A percentile compares a stretch with the other conserved stretches of the same genome.
Evolutionary conservation across 2,113 vertebrate genomes (phyloP).

Genomic region (Bombycilla garrulus): DNA sequence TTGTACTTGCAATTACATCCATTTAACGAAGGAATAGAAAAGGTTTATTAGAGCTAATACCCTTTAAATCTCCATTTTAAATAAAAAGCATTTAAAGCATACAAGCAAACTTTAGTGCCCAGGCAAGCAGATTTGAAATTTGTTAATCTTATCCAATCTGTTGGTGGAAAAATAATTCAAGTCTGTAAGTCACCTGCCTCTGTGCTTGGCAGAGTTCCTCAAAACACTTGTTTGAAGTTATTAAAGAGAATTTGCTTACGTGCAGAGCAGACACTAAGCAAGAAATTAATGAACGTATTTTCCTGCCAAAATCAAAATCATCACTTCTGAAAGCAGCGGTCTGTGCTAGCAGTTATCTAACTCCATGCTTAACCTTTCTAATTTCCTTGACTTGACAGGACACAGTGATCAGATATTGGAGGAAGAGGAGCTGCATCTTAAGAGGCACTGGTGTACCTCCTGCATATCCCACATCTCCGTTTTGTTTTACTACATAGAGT

Average conservation of each 20-base stretch:
- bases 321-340: neutral
- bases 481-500: neutral
- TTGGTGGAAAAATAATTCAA: neutral
- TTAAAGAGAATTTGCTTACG: neutral
- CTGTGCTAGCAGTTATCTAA: neutral
- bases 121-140: neutral
- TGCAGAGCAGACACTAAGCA: neutral
- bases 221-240: neutral
- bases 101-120: neutral
- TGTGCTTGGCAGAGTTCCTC: neutral
- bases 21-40: neutral
- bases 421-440: neutral
- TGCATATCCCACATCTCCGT: neutral
- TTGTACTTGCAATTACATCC: neutral
- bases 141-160: neutral
- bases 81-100: neutral
- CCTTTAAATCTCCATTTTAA: neutral
- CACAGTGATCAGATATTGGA: neutral
- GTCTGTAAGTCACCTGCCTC: neutral
- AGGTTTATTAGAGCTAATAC: neutral
- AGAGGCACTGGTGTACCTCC: neutral
- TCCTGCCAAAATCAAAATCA: neutral
- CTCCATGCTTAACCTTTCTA: neutral
- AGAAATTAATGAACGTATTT: neutral
- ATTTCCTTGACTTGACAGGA: neutral